These are phyloP conservation scores for Umimayanthus chanpuru DNA, from an alignment of 92 coral and sea anemone genomes.

Conservation along the genomic window DNA sequence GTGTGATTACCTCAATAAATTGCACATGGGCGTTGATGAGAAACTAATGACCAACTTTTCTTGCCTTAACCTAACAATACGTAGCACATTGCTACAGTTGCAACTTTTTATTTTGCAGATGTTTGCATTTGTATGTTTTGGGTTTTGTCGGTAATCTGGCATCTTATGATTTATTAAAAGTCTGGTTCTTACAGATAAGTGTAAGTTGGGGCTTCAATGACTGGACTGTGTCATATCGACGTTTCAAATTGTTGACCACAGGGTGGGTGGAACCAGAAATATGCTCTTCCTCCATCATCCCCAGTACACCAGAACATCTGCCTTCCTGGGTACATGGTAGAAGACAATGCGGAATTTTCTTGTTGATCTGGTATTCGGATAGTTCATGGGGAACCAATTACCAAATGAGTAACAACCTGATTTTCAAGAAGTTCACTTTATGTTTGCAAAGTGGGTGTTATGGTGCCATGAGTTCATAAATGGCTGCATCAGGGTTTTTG, in stretches of 20 bases:
- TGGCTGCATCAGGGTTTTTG: background rate
- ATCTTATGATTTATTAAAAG: background rate
- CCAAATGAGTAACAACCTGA: background rate
- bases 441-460: background rate
- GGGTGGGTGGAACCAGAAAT: background rate
- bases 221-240: background rate
- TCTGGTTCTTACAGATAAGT: background rate
- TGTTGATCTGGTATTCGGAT: background rate
- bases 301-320: background rate
- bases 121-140: background rate
- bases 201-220: background rate
- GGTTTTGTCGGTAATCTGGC: conserved; percentile 1
- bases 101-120: background rate
- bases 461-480: background rate
- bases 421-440: background rate
- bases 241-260: background rate
- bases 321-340: background rate
- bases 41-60: too few relatives aligned
- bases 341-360: background rate
- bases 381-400: background rate
- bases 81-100: too few relatives aligned
- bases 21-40: too few relatives aligned
- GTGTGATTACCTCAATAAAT: too few relatives aligned
- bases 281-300: conserved; percentile 12
- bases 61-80: too few relatives aligned